Conservation (phyloP, 2,113 vertebrate species). For the Loxodonta africana region DNA sequence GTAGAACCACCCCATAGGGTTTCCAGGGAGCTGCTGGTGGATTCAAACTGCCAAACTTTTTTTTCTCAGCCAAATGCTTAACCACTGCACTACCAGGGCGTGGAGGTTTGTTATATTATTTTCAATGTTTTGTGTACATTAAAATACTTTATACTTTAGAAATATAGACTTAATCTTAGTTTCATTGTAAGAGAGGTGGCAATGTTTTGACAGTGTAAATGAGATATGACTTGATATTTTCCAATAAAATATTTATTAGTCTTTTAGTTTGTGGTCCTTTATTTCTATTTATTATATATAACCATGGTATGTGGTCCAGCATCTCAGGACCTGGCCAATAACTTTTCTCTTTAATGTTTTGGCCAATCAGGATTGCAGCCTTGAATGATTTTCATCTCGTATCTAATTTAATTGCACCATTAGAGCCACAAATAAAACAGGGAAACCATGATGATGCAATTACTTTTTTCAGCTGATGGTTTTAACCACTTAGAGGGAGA, state of each 20-base stretch:
- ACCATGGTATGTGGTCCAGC: no score
- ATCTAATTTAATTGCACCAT: slow-evolving; percentile 45
- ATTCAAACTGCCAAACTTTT: no score
- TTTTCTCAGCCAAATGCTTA: no score
- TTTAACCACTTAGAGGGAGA: not conserved
- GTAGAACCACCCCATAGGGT: no score
- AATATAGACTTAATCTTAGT: not conserved
- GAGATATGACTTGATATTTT: not conserved
- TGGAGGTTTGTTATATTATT: not conserved
- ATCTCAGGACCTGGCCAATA: not conserved
- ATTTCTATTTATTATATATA: not conserved
- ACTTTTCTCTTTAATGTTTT: not conserved
- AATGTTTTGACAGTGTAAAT: not conserved
- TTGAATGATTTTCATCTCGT: slow-evolving; percentile 41
- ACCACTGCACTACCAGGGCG: no score
- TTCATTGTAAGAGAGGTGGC: not conserved
- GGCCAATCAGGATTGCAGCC: not conserved
- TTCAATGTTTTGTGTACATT: not conserved
- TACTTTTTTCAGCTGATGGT: not conserved
- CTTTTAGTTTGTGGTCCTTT: not conserved
- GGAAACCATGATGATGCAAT: not conserved
- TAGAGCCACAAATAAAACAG: not conserved
- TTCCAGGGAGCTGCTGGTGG: no score
- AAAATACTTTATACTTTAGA: not conserved
- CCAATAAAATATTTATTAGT: not conserved